Base-by-base conservation (phyloP, 1,140 invertebrate species). In the Caenorhabditis remanei region DNA sequence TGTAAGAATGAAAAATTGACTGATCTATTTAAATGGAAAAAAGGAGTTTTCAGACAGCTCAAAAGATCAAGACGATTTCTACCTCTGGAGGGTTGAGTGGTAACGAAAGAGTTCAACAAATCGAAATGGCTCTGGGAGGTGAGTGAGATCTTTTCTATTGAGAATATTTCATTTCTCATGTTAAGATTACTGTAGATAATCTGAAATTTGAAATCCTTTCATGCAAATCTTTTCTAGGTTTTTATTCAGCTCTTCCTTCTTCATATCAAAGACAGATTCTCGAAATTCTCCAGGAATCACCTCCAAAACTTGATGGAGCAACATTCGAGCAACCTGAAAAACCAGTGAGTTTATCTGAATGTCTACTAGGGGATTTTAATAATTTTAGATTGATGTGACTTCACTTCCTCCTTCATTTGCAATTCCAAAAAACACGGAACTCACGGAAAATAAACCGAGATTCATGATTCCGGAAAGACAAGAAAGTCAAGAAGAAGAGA, bases 81-180 rank as follows among this genome's bases (percentile, higher is more conserved):
- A 79, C 71, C 13, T 79, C 71, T 5, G 71, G 71, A 19, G 71
- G 71, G 6, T 50, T 79, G 46, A 79, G 71, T 50, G 71, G 71
- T 21, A 79, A 79, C 53, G 71, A 79, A 79, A 13, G 71, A 53
- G 24, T 79, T 50, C 71, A 79, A 41, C 71, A 79, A 6, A 50
- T 79, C 8, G 71, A 79, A 24, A 79, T 79, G 71, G 71, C 71
- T 79, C 71, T 79, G 24, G 71, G 71, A 79, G 71, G 71, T 79
- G 9, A 53, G 71, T 11, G 32, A 32, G 32, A 32, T 32, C 19
- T 43, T 79, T 79, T 43, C 19, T 19, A 14, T 11, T 16, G 46
- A 71, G 16, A 24, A 43, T 0, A 11, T 7, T 65, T 32, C 32
- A 1, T 32, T 32, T 32, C 2, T 32, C 32, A 2, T 32, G 0